A percentile compares a stretch with the other conserved stretches of the same genome.
These are phyloP conservation scores for Etheostoma cragini DNA, from an alignment of 2,113 vertebrate species.

Conservation along the genomic window DNA sequence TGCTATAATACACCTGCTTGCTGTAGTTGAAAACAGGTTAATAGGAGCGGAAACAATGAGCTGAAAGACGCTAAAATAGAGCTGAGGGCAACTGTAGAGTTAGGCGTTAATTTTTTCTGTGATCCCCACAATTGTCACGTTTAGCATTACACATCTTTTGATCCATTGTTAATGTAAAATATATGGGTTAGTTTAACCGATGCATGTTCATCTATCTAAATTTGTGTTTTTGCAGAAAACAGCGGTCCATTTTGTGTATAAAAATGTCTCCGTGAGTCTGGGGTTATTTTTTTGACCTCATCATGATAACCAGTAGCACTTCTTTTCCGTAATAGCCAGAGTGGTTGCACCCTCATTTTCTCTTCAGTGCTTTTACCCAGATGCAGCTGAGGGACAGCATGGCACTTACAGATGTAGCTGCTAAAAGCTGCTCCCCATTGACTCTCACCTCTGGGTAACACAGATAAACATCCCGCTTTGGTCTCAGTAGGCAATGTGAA, in stretches of 20 bases:
- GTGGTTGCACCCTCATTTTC: slow-evolving; percentile 61
- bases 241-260: slow-evolving; percentile 11
- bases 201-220: not conserved
- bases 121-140: not conserved
- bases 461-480: slow-evolving; percentile 72
- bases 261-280: slow-evolving; percentile 18
- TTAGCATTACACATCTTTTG: not conserved
- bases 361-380: slow-evolving; percentile 64
- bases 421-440: slow-evolving; percentile 80
- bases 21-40: too few species aligned
- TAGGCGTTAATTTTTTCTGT: too few species aligned
- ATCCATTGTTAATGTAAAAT: not conserved
- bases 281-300: slow-evolving; percentile 42
- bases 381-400: slow-evolving; percentile 54
- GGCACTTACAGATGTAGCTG: slow-evolving; percentile 69
- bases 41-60: too few species aligned
- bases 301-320: slow-evolving; percentile 35
- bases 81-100: too few species aligned
- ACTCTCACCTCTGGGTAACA: slow-evolving; percentile 73
- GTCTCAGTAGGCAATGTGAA: slow-evolving; percentile 39
- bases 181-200: not conserved
- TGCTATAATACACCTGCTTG: too few species aligned
- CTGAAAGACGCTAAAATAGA: too few species aligned
- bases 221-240: slow-evolving; percentile 4
- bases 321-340: slow-evolving; percentile 47